These are phyloP conservation scores for Hemibagrus guttatus DNA, from an alignment of 2,797 vertebrate species.

Conservation along the genomic window DNA sequence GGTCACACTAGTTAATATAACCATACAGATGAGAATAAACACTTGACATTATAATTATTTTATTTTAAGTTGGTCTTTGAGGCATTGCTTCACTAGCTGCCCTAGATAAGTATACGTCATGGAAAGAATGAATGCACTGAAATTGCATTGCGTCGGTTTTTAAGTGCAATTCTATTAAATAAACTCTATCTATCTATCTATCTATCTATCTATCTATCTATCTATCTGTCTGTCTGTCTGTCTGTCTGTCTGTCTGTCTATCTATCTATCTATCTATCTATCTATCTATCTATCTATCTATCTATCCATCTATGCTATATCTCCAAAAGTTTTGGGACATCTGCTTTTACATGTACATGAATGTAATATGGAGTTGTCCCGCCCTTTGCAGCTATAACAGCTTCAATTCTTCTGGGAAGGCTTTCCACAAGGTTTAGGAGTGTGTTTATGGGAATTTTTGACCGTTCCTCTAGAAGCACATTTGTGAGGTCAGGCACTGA, in stretches of 20 bases:
- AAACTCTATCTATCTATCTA: neutral
- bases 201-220: neutral
- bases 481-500: too few species aligned
- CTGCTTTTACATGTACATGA: too few species aligned
- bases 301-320: neutral
- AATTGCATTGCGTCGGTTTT: neutral
- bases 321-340: too few species aligned
- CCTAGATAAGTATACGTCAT: neutral
- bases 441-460: too few species aligned
- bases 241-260: neutral
- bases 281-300: neutral
- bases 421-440: too few species aligned
- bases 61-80: neutral
- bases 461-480: too few species aligned
- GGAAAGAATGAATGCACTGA: neutral
- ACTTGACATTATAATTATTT: constrained; percentile 6
- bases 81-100: neutral
- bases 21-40: neutral
- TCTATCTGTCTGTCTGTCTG: neutral
- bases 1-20: constrained; percentile 12
- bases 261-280: neutral
- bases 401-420: too few species aligned
- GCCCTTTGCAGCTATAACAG: too few species aligned
- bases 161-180: neutral
- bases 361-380: too few species aligned